Percentiles rank a stretch among this genome's conserved stretches.
Evolutionary conservation across 2,113 vertebrate species (phyloP).

Genomic region (Cranoglanis bouderius): DNA sequence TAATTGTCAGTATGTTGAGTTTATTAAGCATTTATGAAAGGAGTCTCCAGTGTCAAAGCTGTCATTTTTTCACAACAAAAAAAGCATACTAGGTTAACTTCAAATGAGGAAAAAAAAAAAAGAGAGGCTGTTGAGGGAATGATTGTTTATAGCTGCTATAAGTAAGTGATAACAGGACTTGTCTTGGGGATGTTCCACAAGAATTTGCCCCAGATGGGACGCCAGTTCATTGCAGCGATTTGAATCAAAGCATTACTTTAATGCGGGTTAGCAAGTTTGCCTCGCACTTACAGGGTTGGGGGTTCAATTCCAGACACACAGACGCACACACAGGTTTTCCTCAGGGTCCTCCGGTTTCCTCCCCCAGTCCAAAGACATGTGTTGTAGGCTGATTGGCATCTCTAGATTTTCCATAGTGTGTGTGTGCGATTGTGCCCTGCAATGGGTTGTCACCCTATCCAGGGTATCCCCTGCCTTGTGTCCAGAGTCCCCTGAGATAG

Average conservation of each 20-base stretch:
- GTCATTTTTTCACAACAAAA: background rate
- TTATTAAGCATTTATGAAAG: background rate
- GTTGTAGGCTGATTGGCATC: too few species aligned
- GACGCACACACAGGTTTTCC: too few species aligned
- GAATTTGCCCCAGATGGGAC: background rate
- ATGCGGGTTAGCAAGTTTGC: too few species aligned
- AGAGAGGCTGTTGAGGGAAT: background rate
- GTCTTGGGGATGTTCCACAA: background rate
- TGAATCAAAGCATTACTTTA: background rate
- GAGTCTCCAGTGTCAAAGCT: background rate
- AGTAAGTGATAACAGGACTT: background rate
- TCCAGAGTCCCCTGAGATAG: too few species aligned
- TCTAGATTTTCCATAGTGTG: too few species aligned
- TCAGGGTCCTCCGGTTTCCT: too few species aligned
- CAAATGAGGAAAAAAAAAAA: background rate
- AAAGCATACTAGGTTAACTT: background rate
- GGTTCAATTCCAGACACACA: too few species aligned
- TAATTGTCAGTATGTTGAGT: background rate
- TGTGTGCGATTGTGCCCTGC: too few species aligned
- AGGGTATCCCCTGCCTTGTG: too few species aligned
- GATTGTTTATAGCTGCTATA: background rate
- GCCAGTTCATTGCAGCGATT: background rate
- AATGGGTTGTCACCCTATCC: too few species aligned
- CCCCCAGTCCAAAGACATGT: too few species aligned
- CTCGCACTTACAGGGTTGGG: too few species aligned